Conservation (phyloP, 1,140 invertebrate genomes). For the Atta texana region DNA sequence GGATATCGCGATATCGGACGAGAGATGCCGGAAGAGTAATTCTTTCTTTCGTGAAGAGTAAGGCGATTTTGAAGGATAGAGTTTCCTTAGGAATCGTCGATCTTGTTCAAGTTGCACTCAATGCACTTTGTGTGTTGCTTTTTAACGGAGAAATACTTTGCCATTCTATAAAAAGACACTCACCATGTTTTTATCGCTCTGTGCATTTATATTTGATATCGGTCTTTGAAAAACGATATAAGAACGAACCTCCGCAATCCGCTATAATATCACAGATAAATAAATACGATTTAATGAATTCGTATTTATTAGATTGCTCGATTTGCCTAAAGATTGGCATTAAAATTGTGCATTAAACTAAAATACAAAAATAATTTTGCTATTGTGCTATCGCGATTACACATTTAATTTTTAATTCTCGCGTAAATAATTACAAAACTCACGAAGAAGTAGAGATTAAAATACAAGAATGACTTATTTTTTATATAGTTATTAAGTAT, state of each 20-base stretch:
- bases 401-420: not conserved
- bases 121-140: conserved; percentile 47
- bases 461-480: not conserved
- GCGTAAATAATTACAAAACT: not conserved
- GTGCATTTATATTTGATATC: not conserved
- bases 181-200: not conserved
- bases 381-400: not conserved
- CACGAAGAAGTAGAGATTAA: not conserved
- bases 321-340: conserved; percentile 9
- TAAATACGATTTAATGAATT: conserved; percentile 18
- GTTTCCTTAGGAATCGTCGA: conserved; percentile 43
- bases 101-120: conserved; percentile 53
- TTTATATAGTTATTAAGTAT: not conserved
- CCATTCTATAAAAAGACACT: conserved; percentile 13
- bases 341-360: not conserved
- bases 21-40: not conserved
- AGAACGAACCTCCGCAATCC: not conserved
- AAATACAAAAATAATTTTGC: not conserved
- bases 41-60: conserved; percentile 43
- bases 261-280: not conserved
- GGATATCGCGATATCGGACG: conserved; percentile 1
- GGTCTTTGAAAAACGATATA: not conserved
- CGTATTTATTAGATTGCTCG: not conserved
- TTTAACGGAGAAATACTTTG: conserved; percentile 29
- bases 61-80: conserved; percentile 55